Evolutionary conservation across 2,888 invertebrate genomes (phyloP).

Genomic region (Erebia palarica): DNA sequence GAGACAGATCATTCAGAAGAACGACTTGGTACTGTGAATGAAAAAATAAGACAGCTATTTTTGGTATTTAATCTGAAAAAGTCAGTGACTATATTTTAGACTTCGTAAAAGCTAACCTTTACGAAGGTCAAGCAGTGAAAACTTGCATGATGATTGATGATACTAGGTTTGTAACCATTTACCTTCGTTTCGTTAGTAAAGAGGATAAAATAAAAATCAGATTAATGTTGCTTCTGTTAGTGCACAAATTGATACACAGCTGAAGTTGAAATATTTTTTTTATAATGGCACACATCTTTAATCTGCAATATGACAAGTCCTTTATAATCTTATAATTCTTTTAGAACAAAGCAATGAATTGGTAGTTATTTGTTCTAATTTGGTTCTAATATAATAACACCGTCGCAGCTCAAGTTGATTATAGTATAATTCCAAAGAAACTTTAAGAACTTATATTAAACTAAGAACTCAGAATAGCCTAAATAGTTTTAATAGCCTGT

Average conservation of each 20-base stretch:
- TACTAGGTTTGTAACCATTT: neutral
- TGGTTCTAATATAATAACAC: too few species aligned
- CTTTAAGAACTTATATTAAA: slow-evolving; percentile 14
- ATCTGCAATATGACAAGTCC: too few species aligned
- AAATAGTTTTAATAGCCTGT: slow-evolving; percentile 6
- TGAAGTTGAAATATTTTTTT: neutral
- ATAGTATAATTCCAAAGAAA: slow-evolving; percentile 14
- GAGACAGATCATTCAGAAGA: slow-evolving; percentile 67
- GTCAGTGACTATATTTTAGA: slow-evolving; percentile 29
- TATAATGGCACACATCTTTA: too few species aligned
- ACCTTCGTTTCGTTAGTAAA: neutral
- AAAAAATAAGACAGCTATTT: slow-evolving; percentile 40
- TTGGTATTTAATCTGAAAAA: slow-evolving; percentile 19
- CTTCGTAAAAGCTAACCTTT: neutral
- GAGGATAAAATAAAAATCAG: neutral
- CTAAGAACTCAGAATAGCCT: slow-evolving; percentile 8
- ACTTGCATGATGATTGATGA: too few species aligned
- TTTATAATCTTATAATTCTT: too few species aligned
- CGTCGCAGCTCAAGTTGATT: neutral
- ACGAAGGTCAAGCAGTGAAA: too few species aligned
- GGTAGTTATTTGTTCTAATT: too few species aligned
- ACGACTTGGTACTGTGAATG: slow-evolving; percentile 81
- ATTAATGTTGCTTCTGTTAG: neutral
- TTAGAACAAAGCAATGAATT: too few species aligned
- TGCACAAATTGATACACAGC: neutral